phyloP scores from a whole-genome alignment of 2,888 invertebrate species.

The Aporophyla lueneburgensis region DNA sequence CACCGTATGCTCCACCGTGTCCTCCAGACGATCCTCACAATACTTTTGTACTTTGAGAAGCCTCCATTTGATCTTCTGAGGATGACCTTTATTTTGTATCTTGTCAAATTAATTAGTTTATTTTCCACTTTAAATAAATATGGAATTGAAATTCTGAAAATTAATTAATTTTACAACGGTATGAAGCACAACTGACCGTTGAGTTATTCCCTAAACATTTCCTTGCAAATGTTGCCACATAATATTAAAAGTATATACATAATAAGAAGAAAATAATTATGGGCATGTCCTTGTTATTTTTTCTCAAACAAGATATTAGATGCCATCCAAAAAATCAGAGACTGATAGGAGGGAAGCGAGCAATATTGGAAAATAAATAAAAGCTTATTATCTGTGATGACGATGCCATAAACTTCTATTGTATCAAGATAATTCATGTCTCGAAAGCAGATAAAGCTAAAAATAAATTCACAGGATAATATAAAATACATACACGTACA shows the following conservation, averaged over 20 bases:
- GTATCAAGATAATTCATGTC: constrained; percentile 33
- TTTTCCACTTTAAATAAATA: constrained; percentile 2
- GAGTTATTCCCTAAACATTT: not conserved
- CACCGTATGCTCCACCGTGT: too few relatives aligned
- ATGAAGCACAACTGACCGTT: not conserved
- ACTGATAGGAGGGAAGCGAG: constrained; percentile 43
- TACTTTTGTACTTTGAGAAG: constrained; percentile 7
- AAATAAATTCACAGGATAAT: constrained; percentile 17
- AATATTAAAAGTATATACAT: not conserved
- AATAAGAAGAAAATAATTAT: constrained; percentile 9
- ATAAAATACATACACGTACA: constrained; percentile 10
- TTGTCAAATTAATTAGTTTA: not conserved
- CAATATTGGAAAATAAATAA: constrained; percentile 46
- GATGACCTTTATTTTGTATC: constrained; percentile 13
- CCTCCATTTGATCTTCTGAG: constrained; percentile 20
- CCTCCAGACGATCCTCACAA: too few relatives aligned
- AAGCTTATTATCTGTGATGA: constrained; percentile 60
- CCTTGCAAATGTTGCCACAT: not conserved
- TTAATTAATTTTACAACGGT: not conserved
- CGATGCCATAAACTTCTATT: constrained; percentile 42
- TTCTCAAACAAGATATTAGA: constrained; percentile 49
- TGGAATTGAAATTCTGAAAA: not conserved
- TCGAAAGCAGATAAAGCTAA: constrained; percentile 17
- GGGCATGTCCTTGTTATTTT: constrained; percentile 37
- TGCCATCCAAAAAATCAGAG: constrained; percentile 50